Evolutionary conservation across 1,140 invertebrate species (phyloP).

Genomic region (Caenorhabditis remanei): DNA sequence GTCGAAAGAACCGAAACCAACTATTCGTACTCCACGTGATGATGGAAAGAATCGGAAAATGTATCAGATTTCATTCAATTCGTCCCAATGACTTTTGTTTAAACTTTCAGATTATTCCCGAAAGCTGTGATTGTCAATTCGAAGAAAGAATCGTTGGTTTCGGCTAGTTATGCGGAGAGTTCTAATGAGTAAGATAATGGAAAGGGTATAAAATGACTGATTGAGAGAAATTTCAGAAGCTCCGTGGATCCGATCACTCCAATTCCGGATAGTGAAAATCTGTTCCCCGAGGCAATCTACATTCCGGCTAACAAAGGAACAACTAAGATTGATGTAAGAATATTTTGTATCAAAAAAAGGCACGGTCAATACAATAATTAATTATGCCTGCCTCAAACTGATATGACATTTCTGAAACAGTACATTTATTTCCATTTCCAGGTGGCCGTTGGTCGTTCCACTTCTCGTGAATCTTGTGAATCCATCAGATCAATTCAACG

Average conservation of each 20-base stretch:
- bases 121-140: not conserved
- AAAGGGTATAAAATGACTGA: not conserved
- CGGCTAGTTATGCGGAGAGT: not conserved
- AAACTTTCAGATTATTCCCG: constrained; percentile 7
- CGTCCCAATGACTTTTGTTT: not conserved
- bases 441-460: not conserved
- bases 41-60: not conserved
- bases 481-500: no score
- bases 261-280: not conserved
- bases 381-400: not conserved
- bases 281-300: not conserved
- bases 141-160: no score
- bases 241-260: not conserved
- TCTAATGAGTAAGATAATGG: not conserved
- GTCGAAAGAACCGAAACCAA: not conserved
- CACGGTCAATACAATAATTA: not conserved
- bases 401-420: not conserved
- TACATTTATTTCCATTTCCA: not conserved
- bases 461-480: no score
- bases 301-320: not conserved
- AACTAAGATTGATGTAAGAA: not conserved
- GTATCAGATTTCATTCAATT: not conserved
- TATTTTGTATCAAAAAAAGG: not conserved
- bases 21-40: constrained; percentile 15
- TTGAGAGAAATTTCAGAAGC: not conserved